Conservation (phyloP, 2,113 vertebrate genomes). For the Caretta caretta region DNA sequence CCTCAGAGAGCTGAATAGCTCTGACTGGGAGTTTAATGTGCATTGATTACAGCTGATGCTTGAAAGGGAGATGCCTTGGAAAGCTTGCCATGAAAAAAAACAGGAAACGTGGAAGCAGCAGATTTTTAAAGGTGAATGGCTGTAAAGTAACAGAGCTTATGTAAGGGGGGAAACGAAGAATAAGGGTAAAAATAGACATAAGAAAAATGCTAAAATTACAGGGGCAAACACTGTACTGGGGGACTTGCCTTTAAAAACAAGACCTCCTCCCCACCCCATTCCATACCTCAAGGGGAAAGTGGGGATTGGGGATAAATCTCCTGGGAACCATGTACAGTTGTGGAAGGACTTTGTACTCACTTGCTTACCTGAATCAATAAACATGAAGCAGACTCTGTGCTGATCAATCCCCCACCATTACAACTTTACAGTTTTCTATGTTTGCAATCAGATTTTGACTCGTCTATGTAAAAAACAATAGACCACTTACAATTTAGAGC, state of each 20-base stretch:
- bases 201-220: not conserved
- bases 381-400: not conserved
- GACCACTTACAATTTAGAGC: not conserved
- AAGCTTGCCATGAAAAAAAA: constrained; percentile 41
- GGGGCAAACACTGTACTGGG: not conserved
- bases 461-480: not conserved
- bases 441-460: not conserved
- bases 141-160: not conserved
- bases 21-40: constrained; percentile 57
- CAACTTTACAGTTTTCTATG: not conserved
- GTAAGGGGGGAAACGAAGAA: not conserved
- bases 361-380: not conserved
- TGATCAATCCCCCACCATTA: not conserved
- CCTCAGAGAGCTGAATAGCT: constrained; percentile 66
- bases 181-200: not conserved
- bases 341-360: not conserved
- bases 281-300: not conserved
- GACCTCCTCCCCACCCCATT: not conserved
- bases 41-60: constrained; percentile 47
- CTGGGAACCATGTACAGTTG: not conserved
- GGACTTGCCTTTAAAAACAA: not conserved
- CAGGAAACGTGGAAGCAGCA: not conserved
- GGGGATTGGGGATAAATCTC: not conserved
- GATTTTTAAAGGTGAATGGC: not conserved
- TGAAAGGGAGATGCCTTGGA: constrained; percentile 51